Conservation (phyloP, 2,888 invertebrate species). For the Pseudococcus viburni region DNA sequence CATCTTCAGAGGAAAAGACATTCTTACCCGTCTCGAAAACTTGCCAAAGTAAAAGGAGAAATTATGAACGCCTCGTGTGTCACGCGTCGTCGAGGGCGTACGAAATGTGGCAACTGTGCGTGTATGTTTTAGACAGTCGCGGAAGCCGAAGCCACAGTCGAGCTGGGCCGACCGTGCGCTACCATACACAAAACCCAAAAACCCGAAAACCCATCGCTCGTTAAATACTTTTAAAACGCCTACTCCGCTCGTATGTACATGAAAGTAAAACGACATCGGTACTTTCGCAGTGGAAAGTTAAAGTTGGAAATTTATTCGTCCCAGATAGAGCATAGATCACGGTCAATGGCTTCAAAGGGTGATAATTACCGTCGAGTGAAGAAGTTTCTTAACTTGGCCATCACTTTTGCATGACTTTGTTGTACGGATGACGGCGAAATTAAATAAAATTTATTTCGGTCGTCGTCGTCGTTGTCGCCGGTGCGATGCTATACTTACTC, state of each 20-base stretch:
- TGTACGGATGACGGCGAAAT: background rate
- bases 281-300: background rate
- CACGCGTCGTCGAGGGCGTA: background rate
- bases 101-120: background rate
- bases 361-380: background rate
- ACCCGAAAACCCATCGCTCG: background rate
- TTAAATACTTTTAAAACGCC: constrained; percentile 1
- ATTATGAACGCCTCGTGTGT: no score
- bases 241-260: background rate
- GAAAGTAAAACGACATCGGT: background rate
- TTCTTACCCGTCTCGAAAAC: no score
- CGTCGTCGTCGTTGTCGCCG: background rate
- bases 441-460: constrained; percentile 9
- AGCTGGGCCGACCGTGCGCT: background rate
- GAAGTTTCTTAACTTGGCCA: background rate
- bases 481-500: no score
- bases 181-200: background rate
- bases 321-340: constrained; percentile 31
- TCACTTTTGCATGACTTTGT: background rate
- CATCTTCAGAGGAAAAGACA: no score
- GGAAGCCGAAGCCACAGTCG: background rate
- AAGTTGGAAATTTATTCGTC: constrained; percentile 23
- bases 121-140: background rate
- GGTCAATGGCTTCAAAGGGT: constrained; percentile 27
- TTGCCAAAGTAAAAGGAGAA: no score